Percentiles rank a stretch among this genome's conserved stretches.
phyloP scores from a whole-genome alignment of 1,140 invertebrate species.

The Adoxophyes honmai region DNA sequence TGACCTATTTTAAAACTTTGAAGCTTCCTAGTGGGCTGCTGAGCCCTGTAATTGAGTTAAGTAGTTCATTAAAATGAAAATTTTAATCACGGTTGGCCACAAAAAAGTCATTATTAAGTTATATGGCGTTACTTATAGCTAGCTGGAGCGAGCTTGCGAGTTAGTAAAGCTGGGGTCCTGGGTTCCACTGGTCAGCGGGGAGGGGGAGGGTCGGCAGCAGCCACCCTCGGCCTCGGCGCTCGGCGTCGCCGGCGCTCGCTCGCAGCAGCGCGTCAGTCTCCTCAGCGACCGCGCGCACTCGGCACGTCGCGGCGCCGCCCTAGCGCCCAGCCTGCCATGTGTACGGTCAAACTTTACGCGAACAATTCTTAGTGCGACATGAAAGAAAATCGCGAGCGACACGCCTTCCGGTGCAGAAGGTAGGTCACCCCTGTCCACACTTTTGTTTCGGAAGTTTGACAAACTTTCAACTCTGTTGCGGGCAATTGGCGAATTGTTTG shows the following conservation, averaged over 20 bases:
- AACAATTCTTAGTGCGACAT: conserved; percentile 37
- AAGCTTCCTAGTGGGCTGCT: no score
- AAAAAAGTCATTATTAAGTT: no score
- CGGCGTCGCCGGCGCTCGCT: background rate
- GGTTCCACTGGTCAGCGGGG: conserved; percentile 1
- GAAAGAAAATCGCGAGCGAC: conserved; percentile 22
- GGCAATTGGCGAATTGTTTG: conserved; percentile 11
- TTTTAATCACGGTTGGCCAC: no score
- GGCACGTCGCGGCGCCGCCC: conserved; percentile 1
- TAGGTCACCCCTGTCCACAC: conserved; percentile 9
- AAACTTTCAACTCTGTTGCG: background rate
- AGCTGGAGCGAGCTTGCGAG: background rate
- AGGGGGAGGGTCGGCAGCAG: conserved; percentile 1
- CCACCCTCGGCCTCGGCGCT: conserved; percentile 7
- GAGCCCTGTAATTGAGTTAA: no score
- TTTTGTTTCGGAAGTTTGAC: background rate
- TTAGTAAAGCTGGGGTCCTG: conserved; percentile 8
- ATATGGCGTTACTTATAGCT: background rate
- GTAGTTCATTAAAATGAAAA: no score
- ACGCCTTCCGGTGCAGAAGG: conserved; percentile 15
- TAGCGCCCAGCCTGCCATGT: conserved; percentile 33
- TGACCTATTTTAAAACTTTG: no score
- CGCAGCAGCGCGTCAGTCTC: conserved; percentile 20
- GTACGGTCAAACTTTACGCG: conserved; percentile 45
- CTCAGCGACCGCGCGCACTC: conserved; percentile 25